Base-by-base conservation (phyloP, 2,888 invertebrate species). In the Meta bourneti region DNA sequence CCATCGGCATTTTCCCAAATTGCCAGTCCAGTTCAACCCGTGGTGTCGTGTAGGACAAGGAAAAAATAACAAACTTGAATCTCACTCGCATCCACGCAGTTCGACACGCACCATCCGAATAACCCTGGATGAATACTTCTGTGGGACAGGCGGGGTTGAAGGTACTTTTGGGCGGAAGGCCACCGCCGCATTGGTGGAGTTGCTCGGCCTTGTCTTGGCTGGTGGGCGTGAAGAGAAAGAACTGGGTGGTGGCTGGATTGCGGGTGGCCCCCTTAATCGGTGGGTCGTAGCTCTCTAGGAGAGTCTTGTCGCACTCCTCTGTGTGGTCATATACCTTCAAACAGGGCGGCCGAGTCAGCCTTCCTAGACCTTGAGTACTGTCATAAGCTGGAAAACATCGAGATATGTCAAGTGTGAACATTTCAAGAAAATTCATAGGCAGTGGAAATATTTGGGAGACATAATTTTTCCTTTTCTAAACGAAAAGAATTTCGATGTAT, bases 21-120 rank as follows among this genome's bases (percentile, higher is more conserved):
- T 34, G 4, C 4, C 34, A 34, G 34, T 1, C 34, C 34, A 2
- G 34, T 34, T 4, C 34, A 34, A 34, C 34, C 34, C 34, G 1
- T 2, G 4, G 34, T 34, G 34, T 34, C 34, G 34, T 34, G 34
- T 34, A 34, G n/a, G n/a, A n/a, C n/a, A n/a, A n/a, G n/a, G n/a
- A n/a, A n/a, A 34, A 34, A 34, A 34, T 34, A 34, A 34, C 34
- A 34, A 34, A 34, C 34, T 34, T 34, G 34, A 34, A 34, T 34
- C 70, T 82, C 20, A 83, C 83, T 19, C 83, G 71, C 83, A 83
- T 83, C 83, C 83, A 83, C 13, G 83, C 83, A 13, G 83, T 72
- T 71, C 83, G 48, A 72, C 83, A 83, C 0, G 71, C 16, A 11
- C 83, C 83, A 72, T 83, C 83, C 19, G 71, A n/a, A 70, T 48